Base-by-base conservation (phyloP, 1,140 invertebrate genomes). In the Diachasmimorpha longicaudata region DNA sequence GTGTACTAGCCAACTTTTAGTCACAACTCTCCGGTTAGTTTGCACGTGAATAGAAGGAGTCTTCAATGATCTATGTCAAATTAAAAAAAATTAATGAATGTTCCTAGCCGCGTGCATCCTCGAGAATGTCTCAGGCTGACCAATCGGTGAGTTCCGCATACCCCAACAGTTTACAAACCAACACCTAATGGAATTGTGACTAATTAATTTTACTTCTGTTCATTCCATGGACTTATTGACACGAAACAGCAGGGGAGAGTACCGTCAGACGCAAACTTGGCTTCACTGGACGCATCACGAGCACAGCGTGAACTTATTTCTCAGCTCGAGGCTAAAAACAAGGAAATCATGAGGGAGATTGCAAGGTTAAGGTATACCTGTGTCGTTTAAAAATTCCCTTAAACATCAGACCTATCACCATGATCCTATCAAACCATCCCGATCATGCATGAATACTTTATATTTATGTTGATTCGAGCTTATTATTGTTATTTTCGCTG, bases 271-370 rank as follows among this genome's bases (percentile, higher is more conserved):
- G 91, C 92, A 13, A 93, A 93, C 88, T 89, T 95, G 69, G 91
- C 90, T 76, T 91, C 90, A 48, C 82, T 94, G 77, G 96, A 97
- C 82, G 94, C 95, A 23, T 96, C 95, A 37, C 90, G 95, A 74
- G 95, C 95, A 11, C 96, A 97, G 81, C 90, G 96, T n/a, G 96
- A 98, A 85, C 90, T 99, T 14, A 98, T 99, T 84, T 94, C 94
- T 66, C 97, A 98, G 81, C 90, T 99, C 55, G 98, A 99, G 87
- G 93, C 95, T 63, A 98, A 99, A 90, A 99, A 99, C 89, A 93
- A 97, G 87, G 97, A 98, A 91, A 98, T 99, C 77, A 98, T 98
- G 95, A 92, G 95, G 79, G 97, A 99, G 92, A 99, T 99, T 80
- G 95, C 97, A 80, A 92, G 96, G 84, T 92, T 99, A 85, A 93